Conservation (phyloP, 2,113 vertebrate genomes). For the Aegithalos caudatus region DNA sequence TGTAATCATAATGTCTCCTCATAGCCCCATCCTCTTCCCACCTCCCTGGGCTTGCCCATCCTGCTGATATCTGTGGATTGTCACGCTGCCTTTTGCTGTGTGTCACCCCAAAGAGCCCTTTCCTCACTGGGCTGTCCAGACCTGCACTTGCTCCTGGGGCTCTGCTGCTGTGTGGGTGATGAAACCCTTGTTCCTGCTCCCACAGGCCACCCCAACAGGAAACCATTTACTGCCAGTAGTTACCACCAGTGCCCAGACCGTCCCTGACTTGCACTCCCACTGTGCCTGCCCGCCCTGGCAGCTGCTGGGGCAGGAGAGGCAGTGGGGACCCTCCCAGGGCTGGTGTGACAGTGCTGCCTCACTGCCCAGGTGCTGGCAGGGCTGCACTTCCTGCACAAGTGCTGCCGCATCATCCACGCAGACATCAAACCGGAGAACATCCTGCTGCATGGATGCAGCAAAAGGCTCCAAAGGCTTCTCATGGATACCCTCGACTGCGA, state of each 20-base stretch:
- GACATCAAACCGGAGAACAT: constrained; percentile 88
- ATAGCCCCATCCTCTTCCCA: background rate
- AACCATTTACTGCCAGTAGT: background rate
- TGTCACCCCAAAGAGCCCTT: background rate
- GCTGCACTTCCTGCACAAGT: constrained; percentile 79
- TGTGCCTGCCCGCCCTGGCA: background rate
- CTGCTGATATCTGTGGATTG: background rate
- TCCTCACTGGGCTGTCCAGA: background rate
- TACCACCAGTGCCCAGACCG: background rate
- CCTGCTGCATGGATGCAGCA: constrained; percentile 65
- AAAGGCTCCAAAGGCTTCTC: constrained; percentile 53
- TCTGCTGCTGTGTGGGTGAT: accelerated
- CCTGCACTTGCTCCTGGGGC: background rate
- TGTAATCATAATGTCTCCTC: background rate
- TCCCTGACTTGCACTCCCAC: accelerated
- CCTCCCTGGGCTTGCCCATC: background rate
- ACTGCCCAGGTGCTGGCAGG: constrained; percentile 79
- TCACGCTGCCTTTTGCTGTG: background rate
- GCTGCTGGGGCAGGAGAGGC: background rate
- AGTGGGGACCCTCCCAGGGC: background rate
- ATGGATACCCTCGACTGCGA: background rate
- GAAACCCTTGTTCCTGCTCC: background rate
- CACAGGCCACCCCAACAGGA: background rate
- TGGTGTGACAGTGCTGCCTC: background rate
- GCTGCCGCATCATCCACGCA: constrained; percentile 84